phyloP scores from a whole-genome alignment of 2,888 invertebrate species.

The Oxyteleia sp. region DNA sequence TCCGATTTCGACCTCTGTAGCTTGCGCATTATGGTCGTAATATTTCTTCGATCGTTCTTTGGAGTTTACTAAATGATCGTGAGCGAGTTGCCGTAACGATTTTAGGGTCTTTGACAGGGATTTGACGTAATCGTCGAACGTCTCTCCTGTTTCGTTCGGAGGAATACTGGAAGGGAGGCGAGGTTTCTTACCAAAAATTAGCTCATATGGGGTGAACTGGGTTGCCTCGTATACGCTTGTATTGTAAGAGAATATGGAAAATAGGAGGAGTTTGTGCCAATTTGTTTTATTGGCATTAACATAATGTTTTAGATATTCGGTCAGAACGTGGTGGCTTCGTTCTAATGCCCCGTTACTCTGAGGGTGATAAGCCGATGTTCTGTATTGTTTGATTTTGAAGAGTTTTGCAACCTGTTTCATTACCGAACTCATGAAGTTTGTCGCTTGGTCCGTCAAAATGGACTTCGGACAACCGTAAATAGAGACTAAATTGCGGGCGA shows the following conservation, averaged over 20 bases:
- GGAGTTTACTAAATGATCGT: background rate
- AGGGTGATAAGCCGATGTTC: background rate
- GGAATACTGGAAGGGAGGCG: background rate
- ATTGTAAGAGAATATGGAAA: constrained; percentile 25
- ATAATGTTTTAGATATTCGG: constrained; percentile 25
- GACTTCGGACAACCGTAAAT: constrained; percentile 65
- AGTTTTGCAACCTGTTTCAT: background rate
- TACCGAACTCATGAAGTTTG: constrained; percentile 56
- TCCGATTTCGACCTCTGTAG: no score
- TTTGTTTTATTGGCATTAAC: constrained; percentile 7
- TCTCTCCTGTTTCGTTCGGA: background rate
- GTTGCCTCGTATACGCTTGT: constrained; percentile 22
- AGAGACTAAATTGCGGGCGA: constrained; percentile 68
- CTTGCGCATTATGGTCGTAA: constrained; percentile 1
- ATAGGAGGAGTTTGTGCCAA: background rate
- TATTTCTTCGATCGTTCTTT: constrained; percentile 19
- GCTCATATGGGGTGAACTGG: constrained; percentile 44
- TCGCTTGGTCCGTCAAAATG: constrained; percentile 74
- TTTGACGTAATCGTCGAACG: background rate
- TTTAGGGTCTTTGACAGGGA: background rate
- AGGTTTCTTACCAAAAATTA: constrained; percentile 10
- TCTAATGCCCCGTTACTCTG: constrained; percentile 32
- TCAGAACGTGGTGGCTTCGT: constrained; percentile 35
- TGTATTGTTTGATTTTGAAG: constrained; percentile 9
- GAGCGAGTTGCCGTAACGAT: background rate